These are phyloP conservation scores for Thera obeliscata DNA, from an alignment of 2,888 invertebrate species.

Conservation along the genomic window DNA sequence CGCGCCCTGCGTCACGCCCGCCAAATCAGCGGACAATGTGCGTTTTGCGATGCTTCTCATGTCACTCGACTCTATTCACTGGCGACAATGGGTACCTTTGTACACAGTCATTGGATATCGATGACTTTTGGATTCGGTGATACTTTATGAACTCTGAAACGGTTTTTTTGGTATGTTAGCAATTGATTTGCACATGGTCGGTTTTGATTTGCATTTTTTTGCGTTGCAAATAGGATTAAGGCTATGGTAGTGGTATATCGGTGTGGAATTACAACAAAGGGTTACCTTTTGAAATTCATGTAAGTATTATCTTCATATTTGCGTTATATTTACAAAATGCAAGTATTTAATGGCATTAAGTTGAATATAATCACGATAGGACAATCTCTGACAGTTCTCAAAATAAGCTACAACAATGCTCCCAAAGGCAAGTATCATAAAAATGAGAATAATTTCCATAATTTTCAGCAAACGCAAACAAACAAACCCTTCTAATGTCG, in stretches of 20 bases:
- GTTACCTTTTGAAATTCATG: too few species aligned
- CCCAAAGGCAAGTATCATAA: constrained; percentile 16
- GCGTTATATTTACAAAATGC: too few species aligned
- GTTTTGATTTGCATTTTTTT: neutral
- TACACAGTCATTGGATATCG: constrained; percentile 57
- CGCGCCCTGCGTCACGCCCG: constrained; percentile 34
- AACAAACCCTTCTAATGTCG: constrained; percentile 75
- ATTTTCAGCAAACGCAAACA: constrained; percentile 65
- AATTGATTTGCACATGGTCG: constrained; percentile 18
- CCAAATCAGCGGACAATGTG: constrained; percentile 49
- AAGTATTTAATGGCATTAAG: too few species aligned
- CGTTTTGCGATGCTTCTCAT: constrained; percentile 48
- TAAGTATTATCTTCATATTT: too few species aligned
- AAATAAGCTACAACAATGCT: neutral
- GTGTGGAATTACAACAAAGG: neutral
- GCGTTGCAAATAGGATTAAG: neutral
- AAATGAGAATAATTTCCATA: constrained; percentile 66
- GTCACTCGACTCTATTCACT: constrained; percentile 48
- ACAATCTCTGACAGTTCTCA: neutral
- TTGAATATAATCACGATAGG: too few species aligned
- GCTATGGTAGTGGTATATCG: neutral
- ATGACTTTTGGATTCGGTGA: constrained; percentile 49
- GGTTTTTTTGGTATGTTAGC: constrained; percentile 11
- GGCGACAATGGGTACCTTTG: constrained; percentile 44
- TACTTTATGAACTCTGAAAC: constrained; percentile 44